Percentiles rank a stretch among this genome's conserved stretches.
Conservation (phyloP, 2,888 invertebrate species). For the Exocentrus adspersus region DNA sequence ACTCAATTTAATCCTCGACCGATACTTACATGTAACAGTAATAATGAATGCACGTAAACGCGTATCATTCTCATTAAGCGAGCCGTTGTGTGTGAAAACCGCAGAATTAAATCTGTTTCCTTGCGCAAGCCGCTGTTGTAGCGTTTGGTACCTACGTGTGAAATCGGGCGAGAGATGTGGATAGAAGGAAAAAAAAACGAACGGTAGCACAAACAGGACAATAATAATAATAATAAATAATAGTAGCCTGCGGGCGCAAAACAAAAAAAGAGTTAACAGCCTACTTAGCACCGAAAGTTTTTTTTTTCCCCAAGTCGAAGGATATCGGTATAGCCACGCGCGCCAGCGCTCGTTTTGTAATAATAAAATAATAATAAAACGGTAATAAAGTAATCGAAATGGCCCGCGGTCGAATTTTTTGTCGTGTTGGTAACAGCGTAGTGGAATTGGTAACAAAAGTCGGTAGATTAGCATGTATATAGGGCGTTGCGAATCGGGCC, state of each 20-base stretch:
- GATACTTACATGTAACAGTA: not conserved
- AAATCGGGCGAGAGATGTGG: constrained; percentile 1
- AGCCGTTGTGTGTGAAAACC: not conserved
- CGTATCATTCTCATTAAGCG: not conserved
- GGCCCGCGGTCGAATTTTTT: too few relatives aligned
- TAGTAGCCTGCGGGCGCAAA: not conserved
- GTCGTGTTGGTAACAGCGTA: too few relatives aligned
- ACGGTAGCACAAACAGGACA: not conserved
- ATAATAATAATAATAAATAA: not conserved
- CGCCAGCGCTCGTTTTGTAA: too few relatives aligned
- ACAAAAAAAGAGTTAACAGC: not conserved
- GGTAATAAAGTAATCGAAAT: too few relatives aligned
- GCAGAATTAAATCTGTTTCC: not conserved
- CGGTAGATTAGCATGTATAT: too few relatives aligned
- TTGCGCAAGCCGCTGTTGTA: too few relatives aligned
- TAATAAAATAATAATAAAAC: too few relatives aligned
- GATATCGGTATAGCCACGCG: not conserved
- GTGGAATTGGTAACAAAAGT: too few relatives aligned
- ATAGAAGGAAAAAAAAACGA: not conserved
- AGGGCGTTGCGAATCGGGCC: too few relatives aligned
- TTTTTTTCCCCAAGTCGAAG: not conserved
- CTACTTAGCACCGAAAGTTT: not conserved
- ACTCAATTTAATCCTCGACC: too few relatives aligned
- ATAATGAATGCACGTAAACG: not conserved
- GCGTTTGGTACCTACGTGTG: not conserved